A percentile compares a stretch with the other conserved stretches of the same genome.
These are phyloP conservation scores for Ganaspis sp. DNA, from an alignment of 1,140 invertebrate species.

Conservation along the genomic window DNA sequence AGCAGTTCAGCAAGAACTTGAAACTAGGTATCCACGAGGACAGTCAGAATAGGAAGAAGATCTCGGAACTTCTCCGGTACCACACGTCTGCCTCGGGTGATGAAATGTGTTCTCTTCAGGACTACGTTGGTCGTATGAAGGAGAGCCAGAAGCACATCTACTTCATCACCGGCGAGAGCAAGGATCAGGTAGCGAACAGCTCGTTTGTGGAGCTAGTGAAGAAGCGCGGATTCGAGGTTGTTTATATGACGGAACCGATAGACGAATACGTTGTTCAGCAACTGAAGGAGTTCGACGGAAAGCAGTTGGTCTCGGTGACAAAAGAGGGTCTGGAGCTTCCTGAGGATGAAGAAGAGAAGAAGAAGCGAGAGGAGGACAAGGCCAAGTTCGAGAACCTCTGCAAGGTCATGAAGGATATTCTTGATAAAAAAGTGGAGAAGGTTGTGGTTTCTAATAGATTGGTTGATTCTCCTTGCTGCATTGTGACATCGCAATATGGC, in stretches of 20 bases:
- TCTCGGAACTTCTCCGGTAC: conserved; percentile 94
- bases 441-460: conserved; percentile 95
- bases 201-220: conserved; percentile 98
- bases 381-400: conserved; percentile 95
- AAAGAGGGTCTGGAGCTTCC: conserved; percentile 99
- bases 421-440: conserved; percentile 99
- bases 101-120: conserved; percentile 93
- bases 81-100: conserved; percentile 96
- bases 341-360: conserved; percentile 97
- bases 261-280: conserved; percentile 99
- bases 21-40: conserved; percentile 99
- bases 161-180: conserved; percentile 98
- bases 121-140: conserved; percentile 98
- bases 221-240: conserved; percentile 97
- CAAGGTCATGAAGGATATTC: conserved; percentile 98
- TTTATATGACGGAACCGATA: conserved; percentile 99
- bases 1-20: conserved; percentile 98
- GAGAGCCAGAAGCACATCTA: conserved; percentile 99
- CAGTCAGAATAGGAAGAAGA: conserved; percentile 93
- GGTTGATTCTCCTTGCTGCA: conserved; percentile 98
- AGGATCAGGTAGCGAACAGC: conserved; percentile 95
- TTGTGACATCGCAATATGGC: conserved; percentile 98
- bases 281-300: conserved; percentile 98
- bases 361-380: conserved; percentile 97
- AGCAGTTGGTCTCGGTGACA: conserved; percentile 96